These are phyloP conservation scores for Syrista parreyssii DNA, from an alignment of 2,888 invertebrate species.

Conservation along the genomic window DNA sequence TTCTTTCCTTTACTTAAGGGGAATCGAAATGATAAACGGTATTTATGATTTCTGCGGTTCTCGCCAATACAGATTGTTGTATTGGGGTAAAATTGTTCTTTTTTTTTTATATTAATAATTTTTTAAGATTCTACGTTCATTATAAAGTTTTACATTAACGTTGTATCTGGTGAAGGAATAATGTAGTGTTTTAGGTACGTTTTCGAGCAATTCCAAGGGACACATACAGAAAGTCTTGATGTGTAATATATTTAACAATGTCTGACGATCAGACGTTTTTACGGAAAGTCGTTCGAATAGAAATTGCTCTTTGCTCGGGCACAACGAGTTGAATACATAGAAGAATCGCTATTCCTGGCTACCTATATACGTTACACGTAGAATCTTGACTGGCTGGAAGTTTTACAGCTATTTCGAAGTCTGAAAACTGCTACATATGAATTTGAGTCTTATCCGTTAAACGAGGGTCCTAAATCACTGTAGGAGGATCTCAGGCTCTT, in stretches of 20 bases:
- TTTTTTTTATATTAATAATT: neutral
- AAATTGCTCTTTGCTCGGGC: conserved; percentile 49
- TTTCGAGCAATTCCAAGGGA: neutral
- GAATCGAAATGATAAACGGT: neutral
- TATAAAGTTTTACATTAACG: neutral
- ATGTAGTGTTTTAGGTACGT: neutral
- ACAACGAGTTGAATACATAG: conserved; percentile 30
- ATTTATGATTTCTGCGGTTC: neutral
- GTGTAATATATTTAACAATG: conserved; percentile 52
- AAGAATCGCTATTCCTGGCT: conserved; percentile 24
- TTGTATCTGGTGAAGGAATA: neutral
- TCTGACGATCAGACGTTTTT: conserved; percentile 54
- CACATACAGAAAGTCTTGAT: neutral
- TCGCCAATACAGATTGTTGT: neutral
- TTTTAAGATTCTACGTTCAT: neutral
- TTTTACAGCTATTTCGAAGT: conserved; percentile 36
- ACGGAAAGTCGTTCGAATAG: conserved; percentile 63
- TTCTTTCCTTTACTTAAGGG: neutral
- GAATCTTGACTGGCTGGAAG: conserved; percentile 20
- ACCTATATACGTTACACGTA: neutral
- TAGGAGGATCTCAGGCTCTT: neutral
- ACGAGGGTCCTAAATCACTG: neutral
- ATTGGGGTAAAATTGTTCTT: neutral
- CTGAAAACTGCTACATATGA: conserved; percentile 1
- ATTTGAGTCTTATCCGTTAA: neutral